Evolutionary conservation across 1,140 invertebrate species (phyloP), one percentile per base, ranked within the genome.

Genomic region (Tachypleus tridentatus): DNA sequence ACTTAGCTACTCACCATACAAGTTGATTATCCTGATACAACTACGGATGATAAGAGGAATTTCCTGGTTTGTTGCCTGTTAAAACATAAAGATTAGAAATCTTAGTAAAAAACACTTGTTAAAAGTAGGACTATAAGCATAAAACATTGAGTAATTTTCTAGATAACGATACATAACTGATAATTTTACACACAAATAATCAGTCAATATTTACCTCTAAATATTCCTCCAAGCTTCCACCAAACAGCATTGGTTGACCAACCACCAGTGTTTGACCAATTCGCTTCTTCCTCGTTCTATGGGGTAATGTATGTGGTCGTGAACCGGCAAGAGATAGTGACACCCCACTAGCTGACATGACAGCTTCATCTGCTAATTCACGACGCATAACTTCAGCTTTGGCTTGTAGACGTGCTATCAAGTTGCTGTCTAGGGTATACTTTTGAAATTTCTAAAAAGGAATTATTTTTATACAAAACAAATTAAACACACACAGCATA

Each of bases 211-310:
- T 29, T 29, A 29, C 29, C 70, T 82, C 92, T 69, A 94, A 79
- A 76, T 93, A 94, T 73, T 95, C 91, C 74, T 95, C 92, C 11
- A 97, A 76, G 64, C 88, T 92, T 49, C 93, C 92, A n/a, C 92
- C 93, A 79, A 96, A 97, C 58, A 95, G 78, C 73, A 92, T 89
- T 3, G 91, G 90, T 70, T 89, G 88, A 0, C 87, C 86, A 73
- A 84, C 84, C 72, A 88, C 86, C 61, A 78, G 76, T 57, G 86
- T 79, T 59, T 84, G 80, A 3, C 87, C 87, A 64, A 90, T 89
- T 63, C 87, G 78, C 73, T 87, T 88, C 52, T 86, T 77, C 5
- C 85, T 79, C 0, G 82, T 81, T 63, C 83, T 84, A 67, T 73
- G 64, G n/a, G 53, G 53, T 54, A 7, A 8, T 48, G 51, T 48